phyloP scores from a whole-genome alignment of 2,888 invertebrate species.

The Andrena dorsata region DNA sequence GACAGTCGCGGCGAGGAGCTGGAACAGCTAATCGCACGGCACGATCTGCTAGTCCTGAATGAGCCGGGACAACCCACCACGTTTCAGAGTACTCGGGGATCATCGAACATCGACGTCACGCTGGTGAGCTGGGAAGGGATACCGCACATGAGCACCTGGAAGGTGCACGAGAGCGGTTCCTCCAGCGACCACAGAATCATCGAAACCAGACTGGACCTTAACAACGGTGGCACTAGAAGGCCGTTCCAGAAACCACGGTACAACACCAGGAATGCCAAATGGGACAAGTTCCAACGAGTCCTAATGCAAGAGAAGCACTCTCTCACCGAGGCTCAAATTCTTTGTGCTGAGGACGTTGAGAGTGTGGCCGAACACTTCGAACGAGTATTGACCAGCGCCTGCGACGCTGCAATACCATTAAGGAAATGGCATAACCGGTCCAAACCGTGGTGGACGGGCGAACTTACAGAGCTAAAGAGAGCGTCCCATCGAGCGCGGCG shows the following conservation, averaged over 20 bases:
- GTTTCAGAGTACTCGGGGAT: neutral
- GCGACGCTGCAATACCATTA: neutral
- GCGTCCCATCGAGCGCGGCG: neutral
- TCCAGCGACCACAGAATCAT: constrained; percentile 14
- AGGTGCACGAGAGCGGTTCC: neutral
- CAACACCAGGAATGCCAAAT: neutral
- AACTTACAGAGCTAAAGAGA: neutral
- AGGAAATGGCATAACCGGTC: neutral
- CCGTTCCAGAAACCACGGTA: neutral
- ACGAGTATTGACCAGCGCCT: neutral
- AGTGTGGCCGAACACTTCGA: neutral
- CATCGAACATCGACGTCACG: constrained; percentile 1
- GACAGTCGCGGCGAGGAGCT: neutral
- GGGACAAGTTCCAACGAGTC: constrained; percentile 5
- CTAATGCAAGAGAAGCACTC: neutral
- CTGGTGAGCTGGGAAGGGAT: neutral
- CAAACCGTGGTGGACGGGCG: neutral
- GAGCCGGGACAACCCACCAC: neutral
- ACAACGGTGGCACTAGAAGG: neutral
- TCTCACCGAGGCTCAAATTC: neutral
- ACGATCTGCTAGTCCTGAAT: neutral
- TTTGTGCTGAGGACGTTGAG: neutral
- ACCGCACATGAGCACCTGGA: neutral
- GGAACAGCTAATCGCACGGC: neutral
- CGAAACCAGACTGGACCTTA: neutral